phyloP scores from a whole-genome alignment of 2,888 invertebrate species.

The Bombyx huttoni region DNA sequence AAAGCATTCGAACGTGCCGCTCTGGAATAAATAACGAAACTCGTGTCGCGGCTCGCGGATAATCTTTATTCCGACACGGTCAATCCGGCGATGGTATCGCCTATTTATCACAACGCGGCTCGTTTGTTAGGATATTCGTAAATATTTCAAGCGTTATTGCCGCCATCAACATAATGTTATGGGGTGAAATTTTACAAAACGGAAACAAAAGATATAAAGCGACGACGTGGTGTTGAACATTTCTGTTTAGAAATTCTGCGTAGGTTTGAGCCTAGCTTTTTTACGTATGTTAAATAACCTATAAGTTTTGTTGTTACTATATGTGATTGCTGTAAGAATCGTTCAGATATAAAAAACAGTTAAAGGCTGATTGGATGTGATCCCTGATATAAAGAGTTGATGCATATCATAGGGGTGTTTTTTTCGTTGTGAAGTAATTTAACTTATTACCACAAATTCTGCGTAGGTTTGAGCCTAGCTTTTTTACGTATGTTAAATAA shows the following conservation, averaged over 20 bases:
- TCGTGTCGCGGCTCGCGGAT: conserved; percentile 18
- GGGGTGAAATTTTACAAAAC: conserved; percentile 67
- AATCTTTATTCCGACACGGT: conserved; percentile 56
- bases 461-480: too few species aligned
- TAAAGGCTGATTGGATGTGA: too few species aligned
- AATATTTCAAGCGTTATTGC: conserved; percentile 71
- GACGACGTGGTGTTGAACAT: conserved; percentile 42
- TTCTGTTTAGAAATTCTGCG: conserved; percentile 17
- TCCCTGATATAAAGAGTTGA: too few species aligned
- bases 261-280: too few species aligned
- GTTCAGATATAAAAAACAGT: too few species aligned
- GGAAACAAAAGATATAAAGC: conserved; percentile 65
- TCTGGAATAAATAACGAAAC: conserved; percentile 17
- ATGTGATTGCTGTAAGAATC: too few species aligned
- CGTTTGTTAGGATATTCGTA: conserved; percentile 69
- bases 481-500: too few species aligned
- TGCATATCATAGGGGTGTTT: too few species aligned
- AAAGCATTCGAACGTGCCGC: conserved; percentile 18
- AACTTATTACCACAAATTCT: too few species aligned
- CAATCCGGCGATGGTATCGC: conserved; percentile 48
- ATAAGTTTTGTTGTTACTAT: too few species aligned
- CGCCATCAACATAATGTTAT: conserved; percentile 70
- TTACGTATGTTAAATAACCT: too few species aligned
- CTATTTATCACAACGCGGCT: conserved; percentile 57
- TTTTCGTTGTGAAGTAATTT: too few species aligned